A percentile compares a stretch with the other conserved stretches of the same genome.
phyloP scores from a whole-genome alignment of 2,888 invertebrate species.

The Caenorhabditis drosophilae region DNA sequence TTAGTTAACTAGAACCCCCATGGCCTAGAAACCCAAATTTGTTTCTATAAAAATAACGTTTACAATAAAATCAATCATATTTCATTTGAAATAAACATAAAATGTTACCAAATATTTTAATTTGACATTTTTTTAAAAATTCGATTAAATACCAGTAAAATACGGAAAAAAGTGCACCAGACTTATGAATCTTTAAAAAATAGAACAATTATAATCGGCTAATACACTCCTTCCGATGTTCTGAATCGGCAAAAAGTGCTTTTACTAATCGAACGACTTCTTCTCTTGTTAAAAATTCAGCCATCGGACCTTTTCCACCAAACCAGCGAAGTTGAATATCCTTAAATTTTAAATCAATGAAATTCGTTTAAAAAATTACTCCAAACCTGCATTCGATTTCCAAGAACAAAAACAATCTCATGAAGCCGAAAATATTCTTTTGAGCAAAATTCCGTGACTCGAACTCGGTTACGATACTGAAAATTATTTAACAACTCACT shows the following conservation, averaged over 20 bases:
- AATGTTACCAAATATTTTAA: too few relatives aligned
- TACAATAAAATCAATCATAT: too few relatives aligned
- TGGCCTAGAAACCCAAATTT: too few relatives aligned
- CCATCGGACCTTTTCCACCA: conserved; percentile 64
- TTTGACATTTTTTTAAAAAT: too few relatives aligned
- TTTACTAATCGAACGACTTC: conserved; percentile 55
- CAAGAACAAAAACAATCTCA: conserved; percentile 62
- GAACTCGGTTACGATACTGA: conserved; percentile 40
- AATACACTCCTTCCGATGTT: conserved; percentile 38
- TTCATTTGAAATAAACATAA: too few relatives aligned
- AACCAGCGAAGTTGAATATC: conserved; percentile 65
- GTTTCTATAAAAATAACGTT: too few relatives aligned
- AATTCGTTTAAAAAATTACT: neutral
- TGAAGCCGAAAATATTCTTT: conserved; percentile 57
- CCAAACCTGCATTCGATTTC: conserved; percentile 54
- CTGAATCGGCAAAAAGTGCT: conserved; percentile 52
- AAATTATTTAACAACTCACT: conserved; percentile 16
- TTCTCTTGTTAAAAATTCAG: conserved; percentile 51
- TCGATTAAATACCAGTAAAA: too few relatives aligned
- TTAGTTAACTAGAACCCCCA: too few relatives aligned
- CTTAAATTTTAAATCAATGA: conserved; percentile 36
- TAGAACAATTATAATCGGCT: conserved; percentile 9
- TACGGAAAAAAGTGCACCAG: too few relatives aligned
- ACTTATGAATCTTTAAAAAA: neutral
- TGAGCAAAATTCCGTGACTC: conserved; percentile 57